These are phyloP conservation scores for Glareola pratincola DNA, from an alignment of 2,113 vertebrate species.

Conservation along the genomic window DNA sequence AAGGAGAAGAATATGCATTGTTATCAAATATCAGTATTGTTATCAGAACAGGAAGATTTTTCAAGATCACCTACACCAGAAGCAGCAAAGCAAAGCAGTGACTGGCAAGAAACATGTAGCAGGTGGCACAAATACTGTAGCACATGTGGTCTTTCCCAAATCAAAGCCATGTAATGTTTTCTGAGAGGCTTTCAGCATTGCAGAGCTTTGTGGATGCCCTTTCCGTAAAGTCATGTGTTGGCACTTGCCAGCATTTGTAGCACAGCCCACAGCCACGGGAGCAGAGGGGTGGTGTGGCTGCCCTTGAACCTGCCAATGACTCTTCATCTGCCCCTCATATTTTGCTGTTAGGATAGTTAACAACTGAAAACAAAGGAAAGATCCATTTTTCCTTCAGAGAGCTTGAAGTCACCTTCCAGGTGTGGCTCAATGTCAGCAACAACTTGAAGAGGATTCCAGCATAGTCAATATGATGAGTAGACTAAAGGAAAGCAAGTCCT, in stretches of 20 bases:
- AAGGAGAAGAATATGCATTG: background rate
- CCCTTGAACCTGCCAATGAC: background rate
- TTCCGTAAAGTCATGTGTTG: background rate
- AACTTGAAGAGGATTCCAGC: background rate
- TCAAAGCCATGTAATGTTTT: background rate
- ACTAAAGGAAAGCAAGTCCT: background rate
- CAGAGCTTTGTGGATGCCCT: background rate
- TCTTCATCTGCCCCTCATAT: background rate
- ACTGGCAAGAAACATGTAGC: background rate
- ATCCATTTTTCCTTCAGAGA: background rate
- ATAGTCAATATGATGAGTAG: background rate
- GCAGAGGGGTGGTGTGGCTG: background rate
- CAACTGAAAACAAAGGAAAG: background rate
- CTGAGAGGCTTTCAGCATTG: background rate
- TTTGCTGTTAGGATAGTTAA: background rate
- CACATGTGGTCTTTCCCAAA: background rate
- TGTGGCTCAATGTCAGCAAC: background rate
- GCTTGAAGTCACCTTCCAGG: background rate
- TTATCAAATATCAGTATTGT: background rate
- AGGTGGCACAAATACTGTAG: background rate
- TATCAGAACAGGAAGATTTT: background rate
- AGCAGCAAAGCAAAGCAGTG: background rate
- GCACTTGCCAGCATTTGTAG: background rate
- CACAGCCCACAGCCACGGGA: accelerated
- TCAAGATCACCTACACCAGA: background rate